Conservation (phyloP, 2,113 vertebrate genomes). For the Zosterops hypoxanthus region DNA sequence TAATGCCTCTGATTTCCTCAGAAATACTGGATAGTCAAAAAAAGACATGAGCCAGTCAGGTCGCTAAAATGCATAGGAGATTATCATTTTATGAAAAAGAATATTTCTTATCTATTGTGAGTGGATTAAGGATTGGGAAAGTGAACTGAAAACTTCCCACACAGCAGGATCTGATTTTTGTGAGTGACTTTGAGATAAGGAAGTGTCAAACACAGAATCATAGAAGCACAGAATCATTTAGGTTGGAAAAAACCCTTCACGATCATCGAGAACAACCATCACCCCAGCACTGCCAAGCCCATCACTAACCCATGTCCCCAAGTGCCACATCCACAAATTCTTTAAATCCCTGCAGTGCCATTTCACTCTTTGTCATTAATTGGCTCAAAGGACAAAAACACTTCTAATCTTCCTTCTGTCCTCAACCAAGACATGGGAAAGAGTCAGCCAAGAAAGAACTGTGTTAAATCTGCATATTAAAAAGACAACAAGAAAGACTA, state of each 20-base stretch:
- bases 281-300: not conserved
- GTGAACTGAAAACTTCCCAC: not conserved
- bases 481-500: not conserved
- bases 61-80: not conserved
- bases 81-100: not conserved
- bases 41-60: not conserved
- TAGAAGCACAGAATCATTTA: not conserved
- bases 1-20: not conserved
- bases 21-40: not conserved
- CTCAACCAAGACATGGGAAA: not conserved
- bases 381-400: not conserved
- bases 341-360: not conserved
- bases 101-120: not conserved
- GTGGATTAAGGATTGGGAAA: not conserved
- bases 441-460: not conserved
- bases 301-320: not conserved
- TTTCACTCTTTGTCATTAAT: not conserved
- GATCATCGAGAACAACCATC: accelerated
- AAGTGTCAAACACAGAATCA: not conserved
- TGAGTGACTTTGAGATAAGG: not conserved
- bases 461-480: not conserved
- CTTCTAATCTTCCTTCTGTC: not conserved
- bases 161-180: not conserved
- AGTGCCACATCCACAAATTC: not conserved
- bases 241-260: not conserved